Evolutionary conservation across 35 echinoderm and acorn worm species (phyloP).

Genomic region (Ophioderma brevispina): DNA sequence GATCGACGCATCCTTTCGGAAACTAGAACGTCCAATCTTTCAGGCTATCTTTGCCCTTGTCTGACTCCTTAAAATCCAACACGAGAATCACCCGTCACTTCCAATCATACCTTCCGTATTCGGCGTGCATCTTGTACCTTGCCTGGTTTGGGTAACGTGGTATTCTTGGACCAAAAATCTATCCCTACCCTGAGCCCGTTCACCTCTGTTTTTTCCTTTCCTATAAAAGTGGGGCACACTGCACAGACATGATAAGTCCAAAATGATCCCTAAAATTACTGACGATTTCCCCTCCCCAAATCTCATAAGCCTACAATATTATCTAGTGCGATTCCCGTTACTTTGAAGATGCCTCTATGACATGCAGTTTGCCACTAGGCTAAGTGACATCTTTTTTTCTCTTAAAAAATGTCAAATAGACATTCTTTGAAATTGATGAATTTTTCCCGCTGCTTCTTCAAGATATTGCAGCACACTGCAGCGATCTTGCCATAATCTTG

Average conservation of each 20-base stretch:
- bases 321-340: not conserved
- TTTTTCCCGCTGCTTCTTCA: no score
- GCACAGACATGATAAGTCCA: slow-evolving; percentile 4
- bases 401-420: no score
- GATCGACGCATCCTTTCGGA: not conserved
- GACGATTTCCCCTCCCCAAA: not conserved
- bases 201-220: slow-evolving; percentile 6
- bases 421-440: no score
- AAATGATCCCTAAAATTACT: slow-evolving; percentile 14
- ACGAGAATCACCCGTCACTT: not conserved
- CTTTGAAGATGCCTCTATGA: not conserved
- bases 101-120: not conserved
- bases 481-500: no score
- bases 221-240: not conserved
- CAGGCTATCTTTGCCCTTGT: slow-evolving; percentile 3
- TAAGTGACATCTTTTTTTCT: no score
- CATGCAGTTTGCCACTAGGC: no score
- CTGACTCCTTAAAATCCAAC: not conserved
- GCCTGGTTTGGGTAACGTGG: not conserved
- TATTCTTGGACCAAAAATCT: not conserved
- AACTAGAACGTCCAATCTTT: slow-evolving; percentile 1
- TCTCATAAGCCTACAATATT: not conserved
- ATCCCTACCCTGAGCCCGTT: not conserved
- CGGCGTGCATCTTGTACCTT: not conserved
- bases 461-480: no score